Conservation (phyloP, 2,797 vertebrate genomes). For the Muscicapa striata region DNA sequence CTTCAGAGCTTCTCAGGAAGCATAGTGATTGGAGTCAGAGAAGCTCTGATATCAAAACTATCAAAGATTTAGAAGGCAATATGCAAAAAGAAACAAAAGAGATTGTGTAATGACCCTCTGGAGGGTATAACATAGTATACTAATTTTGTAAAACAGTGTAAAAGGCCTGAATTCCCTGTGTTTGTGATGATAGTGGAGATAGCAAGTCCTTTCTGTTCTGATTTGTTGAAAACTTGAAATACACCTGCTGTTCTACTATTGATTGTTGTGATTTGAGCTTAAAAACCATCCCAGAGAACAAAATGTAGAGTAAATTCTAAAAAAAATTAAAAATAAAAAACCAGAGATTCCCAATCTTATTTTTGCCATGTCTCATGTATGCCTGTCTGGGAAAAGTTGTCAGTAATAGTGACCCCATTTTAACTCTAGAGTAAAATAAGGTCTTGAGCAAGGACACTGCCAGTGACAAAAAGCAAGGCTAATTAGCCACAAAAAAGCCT, state of each 20-base stretch:
- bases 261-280: background rate
- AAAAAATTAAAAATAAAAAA: background rate
- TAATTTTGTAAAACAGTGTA: background rate
- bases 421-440: background rate
- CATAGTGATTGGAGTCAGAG: background rate
- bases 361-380: background rate
- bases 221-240: background rate
- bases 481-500: background rate
- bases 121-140: background rate
- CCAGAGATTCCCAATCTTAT: background rate
- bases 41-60: background rate
- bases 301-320: background rate
- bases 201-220: background rate
- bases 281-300: background rate
- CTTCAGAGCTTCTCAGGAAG: background rate
- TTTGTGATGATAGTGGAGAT: background rate
- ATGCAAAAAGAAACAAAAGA: background rate
- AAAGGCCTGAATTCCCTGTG: background rate
- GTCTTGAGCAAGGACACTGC: background rate
- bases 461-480: background rate
- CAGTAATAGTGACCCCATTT: background rate
- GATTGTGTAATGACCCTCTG: background rate
- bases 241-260: background rate
- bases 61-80: background rate
- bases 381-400: background rate